Conservation (phyloP, 2,113 vertebrate species). For the Galemys pyrenaicus region DNA sequence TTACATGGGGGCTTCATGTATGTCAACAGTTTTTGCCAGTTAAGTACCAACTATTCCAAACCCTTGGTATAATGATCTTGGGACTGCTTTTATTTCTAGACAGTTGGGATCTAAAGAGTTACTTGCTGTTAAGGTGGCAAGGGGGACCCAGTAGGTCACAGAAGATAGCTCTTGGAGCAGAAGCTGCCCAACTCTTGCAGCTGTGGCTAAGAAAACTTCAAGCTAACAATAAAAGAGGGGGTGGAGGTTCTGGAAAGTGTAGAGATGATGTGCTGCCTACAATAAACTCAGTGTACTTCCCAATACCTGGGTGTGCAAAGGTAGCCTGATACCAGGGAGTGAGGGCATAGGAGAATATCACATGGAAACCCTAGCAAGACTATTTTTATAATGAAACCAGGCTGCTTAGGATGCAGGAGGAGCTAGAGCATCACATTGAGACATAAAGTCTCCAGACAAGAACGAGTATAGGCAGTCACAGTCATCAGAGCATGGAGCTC, state of each 20-base stretch:
- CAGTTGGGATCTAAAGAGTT: not conserved
- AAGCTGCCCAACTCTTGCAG: not conserved
- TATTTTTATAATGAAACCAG: not conserved
- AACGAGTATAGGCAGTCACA: not conserved
- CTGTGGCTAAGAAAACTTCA: not conserved
- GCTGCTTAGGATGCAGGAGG: not conserved
- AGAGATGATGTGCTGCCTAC: not conserved
- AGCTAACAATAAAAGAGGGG: no score
- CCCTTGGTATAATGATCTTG: not conserved
- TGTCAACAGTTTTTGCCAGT: slow-evolving; percentile 6
- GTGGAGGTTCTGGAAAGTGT: no score
- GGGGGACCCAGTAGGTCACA: not conserved
- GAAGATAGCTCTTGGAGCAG: not conserved
- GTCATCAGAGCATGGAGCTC: not conserved
- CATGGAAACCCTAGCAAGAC: not conserved
- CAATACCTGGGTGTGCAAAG: not conserved
- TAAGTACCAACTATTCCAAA: not conserved
- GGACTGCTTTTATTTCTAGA: slow-evolving; percentile 13
- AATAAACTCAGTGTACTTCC: not conserved
- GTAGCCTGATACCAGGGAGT: not conserved
- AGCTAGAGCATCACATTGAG: not conserved
- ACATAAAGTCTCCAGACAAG: not conserved
- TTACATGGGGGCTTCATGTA: not conserved
- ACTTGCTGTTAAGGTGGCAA: not conserved
- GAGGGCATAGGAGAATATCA: not conserved